Base-by-base conservation (phyloP, 1,140 invertebrate genomes). In the Lepeophtheirus salmonis region DNA sequence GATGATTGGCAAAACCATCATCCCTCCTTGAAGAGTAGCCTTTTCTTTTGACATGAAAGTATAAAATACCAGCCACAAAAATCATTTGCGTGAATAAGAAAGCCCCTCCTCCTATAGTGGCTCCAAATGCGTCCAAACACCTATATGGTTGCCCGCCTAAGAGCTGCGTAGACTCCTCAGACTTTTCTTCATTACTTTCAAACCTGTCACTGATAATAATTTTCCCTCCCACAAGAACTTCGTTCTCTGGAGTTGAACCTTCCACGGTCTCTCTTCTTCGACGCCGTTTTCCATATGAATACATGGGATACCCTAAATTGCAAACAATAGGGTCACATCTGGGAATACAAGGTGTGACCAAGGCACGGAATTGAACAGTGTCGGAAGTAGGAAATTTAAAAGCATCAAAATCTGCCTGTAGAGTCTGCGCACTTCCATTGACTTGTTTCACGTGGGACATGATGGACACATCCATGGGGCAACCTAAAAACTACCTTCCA, bases 381-480 rank as follows among this genome's bases (percentile, higher is more conserved):
- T 76, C 74, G 1, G 73, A 75, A 1, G 75, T 75, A 3, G 76
- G 76, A 65, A 77, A 77, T 65, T 77, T 77, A 65, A 77, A 77
- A 2, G 76, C 76, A 63, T 77, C 75, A 60, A 77, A 77, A 13
- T 72, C 70, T 14, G 75, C 74, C 48, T 73, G 69, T 0, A 77
- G 67, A 1, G 67, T 64, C 60, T 73, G 70, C 21, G 70, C 69
- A 24, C 65, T 67, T 6, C 64, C 64, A 18, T 68, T 64, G 1
- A 73, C 67, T 41, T 72, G 63, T 21, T 60, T 62, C 17, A 71
- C 61, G 2, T 73, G 62, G 13, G 72, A 72, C 73, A 76, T 74
- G 49, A 76, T 76, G 22, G 71, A 68, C 10, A 71, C 66, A 60
- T 77, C 75, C 3, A 74, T 76, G 3, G 75, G 75, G 64, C 75